Conservation (phyloP, 1,140 invertebrate species). For the Caerostris darwini region DNA sequence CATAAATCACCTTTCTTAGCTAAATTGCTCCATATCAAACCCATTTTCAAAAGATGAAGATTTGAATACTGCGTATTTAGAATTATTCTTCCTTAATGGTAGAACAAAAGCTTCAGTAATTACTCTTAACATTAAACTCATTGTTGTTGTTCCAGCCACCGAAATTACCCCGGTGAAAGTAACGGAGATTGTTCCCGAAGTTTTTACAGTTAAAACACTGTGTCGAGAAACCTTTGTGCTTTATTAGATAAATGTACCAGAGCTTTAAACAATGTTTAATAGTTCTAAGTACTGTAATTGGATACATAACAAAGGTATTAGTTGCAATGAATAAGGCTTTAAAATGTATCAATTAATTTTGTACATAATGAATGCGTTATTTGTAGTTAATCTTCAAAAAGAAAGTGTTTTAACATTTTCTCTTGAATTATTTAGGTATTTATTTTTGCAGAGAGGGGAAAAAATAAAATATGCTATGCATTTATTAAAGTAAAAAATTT, state of each 20-base stretch:
- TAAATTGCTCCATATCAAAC: conserved; percentile 45
- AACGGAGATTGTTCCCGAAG: conserved; percentile 25
- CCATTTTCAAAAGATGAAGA: conserved; percentile 54
- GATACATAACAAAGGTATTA: conserved; percentile 15
- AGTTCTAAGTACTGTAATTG: conserved; percentile 49
- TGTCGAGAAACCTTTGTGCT: conserved; percentile 2
- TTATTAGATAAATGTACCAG: conserved; percentile 46
- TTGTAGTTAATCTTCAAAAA: conserved; percentile 27
- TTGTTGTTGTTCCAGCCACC: conserved; percentile 28
- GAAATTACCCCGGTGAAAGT: conserved; percentile 45
- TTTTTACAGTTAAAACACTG: conserved; percentile 26
- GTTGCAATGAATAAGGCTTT: not conserved
- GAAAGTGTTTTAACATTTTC: not conserved
- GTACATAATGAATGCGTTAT: not conserved
- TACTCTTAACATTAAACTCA: conserved; percentile 77
- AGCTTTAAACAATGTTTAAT: conserved; percentile 32
- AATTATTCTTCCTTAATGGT: conserved; percentile 54
- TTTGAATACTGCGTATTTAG: conserved; percentile 61
- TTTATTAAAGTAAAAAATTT: too few relatives aligned
- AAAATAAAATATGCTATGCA: too few relatives aligned
- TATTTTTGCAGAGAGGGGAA: too few relatives aligned
- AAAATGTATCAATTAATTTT: conserved; percentile 48
- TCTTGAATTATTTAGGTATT: not conserved
- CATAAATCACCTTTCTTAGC: conserved; percentile 69
- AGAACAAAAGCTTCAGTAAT: conserved; percentile 63